Percentiles rank a stretch among this genome's conserved stretches.
Evolutionary conservation across 64 coral and sea anemone genomes (phyloP).

Genomic region (Montipora cactus): DNA sequence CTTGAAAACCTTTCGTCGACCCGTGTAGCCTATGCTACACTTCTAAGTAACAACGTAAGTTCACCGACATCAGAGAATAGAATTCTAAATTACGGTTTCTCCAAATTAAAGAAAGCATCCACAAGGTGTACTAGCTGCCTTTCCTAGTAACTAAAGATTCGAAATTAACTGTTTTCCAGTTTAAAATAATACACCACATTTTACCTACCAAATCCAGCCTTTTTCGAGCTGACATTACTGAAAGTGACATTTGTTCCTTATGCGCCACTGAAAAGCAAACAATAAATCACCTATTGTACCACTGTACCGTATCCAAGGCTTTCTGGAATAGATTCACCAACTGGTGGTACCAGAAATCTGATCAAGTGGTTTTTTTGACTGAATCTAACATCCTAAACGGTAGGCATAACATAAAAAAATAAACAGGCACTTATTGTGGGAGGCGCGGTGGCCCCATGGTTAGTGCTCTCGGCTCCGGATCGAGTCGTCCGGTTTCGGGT

Average conservation of each 20-base stretch:
- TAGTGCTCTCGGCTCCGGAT: too few species aligned
- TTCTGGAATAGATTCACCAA: neutral
- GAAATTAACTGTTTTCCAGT: neutral
- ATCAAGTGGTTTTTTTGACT: too few species aligned
- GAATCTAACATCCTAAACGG: too few species aligned
- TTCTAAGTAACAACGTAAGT: neutral
- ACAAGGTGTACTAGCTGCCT: neutral
- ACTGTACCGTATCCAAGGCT: neutral
- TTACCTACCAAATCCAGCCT: constrained; percentile 2
- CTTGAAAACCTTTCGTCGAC: neutral
- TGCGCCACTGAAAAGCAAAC: neutral
- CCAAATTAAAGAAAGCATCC: neutral
- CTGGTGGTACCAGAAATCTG: neutral
- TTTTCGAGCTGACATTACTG: neutral
- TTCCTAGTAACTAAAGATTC: constrained; percentile 4
- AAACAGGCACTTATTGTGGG: too few species aligned
- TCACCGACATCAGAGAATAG: constrained; percentile 5
- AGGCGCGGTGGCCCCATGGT: too few species aligned
- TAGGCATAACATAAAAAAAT: too few species aligned
- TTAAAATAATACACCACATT: neutral
- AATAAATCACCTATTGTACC: neutral
- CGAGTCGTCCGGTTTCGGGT: too few species aligned
- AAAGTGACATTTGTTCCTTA: too few species aligned
- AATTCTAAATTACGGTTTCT: constrained; percentile 2
- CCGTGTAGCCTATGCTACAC: neutral